Percentiles rank a stretch among this genome's conserved stretches.
Evolutionary conservation across 2,888 invertebrate species (phyloP).

Genomic region (Trimorus sp.): DNA sequence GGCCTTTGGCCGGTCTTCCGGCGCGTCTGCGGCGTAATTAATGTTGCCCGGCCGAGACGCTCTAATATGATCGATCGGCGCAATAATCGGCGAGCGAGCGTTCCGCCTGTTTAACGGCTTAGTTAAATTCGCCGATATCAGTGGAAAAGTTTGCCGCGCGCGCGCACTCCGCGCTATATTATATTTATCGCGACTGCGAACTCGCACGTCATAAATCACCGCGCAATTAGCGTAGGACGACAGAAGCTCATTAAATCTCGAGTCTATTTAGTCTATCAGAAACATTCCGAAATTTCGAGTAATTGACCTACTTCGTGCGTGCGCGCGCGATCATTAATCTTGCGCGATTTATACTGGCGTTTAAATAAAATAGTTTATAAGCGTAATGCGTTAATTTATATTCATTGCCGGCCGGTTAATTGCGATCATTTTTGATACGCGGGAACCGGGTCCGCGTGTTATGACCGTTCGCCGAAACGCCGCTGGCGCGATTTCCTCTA

Average conservation of each 20-base stretch:
- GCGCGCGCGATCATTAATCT: conserved; percentile 52
- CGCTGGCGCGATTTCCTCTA: not conserved
- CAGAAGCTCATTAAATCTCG: conserved; percentile 67
- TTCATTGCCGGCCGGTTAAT: conserved; percentile 56
- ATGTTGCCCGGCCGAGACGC: conserved; percentile 18
- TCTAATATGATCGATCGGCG: conserved; percentile 44
- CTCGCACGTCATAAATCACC: conserved; percentile 66
- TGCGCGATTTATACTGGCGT: conserved; percentile 56
- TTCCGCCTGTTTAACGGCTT: conserved; percentile 48
- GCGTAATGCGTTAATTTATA: conserved; percentile 61
- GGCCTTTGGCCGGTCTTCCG: conserved; percentile 27
- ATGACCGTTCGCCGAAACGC: conserved; percentile 17
- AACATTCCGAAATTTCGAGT: conserved; percentile 66
- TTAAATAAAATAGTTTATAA: conserved; percentile 60
- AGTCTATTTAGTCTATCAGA: conserved; percentile 66
- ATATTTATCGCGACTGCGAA: conserved; percentile 63
- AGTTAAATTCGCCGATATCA: conserved; percentile 54
- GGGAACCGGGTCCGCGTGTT: conserved; percentile 32
- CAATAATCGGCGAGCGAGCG: conserved; percentile 47
- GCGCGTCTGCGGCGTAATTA: conserved; percentile 26
- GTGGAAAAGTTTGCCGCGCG: conserved; percentile 53
- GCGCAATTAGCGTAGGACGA: conserved; percentile 66
- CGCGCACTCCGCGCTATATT: conserved; percentile 40
- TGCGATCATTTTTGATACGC: conserved; percentile 60
- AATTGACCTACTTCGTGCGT: conserved; percentile 62